These are phyloP conservation scores for Rhynchonycteris naso DNA, from an alignment of 2,797 vertebrate genomes.

Conservation along the genomic window DNA sequence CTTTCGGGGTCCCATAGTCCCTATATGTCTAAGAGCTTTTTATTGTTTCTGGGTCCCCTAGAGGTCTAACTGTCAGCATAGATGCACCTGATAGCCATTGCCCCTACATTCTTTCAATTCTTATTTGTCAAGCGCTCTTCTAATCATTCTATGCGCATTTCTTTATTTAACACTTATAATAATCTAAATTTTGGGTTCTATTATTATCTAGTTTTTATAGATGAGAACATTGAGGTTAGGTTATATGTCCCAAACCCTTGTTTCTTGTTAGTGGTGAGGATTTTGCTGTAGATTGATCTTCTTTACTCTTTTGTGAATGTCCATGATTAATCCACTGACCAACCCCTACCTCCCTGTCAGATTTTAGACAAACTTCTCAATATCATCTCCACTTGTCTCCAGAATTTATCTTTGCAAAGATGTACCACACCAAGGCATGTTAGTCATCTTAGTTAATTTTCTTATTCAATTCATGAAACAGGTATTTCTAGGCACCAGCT, in stretches of 20 bases:
- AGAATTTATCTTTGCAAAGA: constrained; percentile 52
- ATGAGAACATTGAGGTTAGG: neutral
- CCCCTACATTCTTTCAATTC: neutral
- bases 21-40: neutral
- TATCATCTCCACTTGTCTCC: constrained; percentile 12
- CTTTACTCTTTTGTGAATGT: constrained; percentile 9
- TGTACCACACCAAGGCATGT: neutral
- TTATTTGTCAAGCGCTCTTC: constrained; percentile 9
- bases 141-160: constrained; percentile 3
- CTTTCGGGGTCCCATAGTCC: neutral
- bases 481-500: constrained; percentile 22
- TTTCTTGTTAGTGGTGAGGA: neutral
- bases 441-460: constrained; percentile 14
- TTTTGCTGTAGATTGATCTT: constrained; percentile 31
- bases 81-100: neutral
- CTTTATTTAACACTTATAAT: constrained; percentile 45
- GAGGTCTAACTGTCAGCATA: neutral
- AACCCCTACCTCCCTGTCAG: neutral
- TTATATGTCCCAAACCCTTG: neutral
- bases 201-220: constrained; percentile 9
- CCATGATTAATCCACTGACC: constrained; percentile 25
- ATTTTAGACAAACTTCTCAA: constrained; percentile 40
- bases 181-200: neutral
- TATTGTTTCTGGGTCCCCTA: neutral
- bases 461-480: neutral